These are phyloP conservation scores for Polymixis flavicincta DNA, from an alignment of 2,888 invertebrate species.

Conservation along the genomic window DNA sequence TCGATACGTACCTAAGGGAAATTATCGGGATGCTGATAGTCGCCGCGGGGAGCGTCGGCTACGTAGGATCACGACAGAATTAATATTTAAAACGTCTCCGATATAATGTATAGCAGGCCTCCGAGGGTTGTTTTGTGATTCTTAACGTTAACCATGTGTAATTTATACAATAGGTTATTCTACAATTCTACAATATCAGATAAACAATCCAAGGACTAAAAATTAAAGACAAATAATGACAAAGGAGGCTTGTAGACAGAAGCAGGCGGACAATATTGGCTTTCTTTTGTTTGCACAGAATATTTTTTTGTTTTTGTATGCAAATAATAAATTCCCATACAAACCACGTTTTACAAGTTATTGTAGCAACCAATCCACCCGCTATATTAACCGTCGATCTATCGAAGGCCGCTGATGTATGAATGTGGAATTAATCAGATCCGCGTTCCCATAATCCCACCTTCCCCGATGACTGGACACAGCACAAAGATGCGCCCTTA, in stretches of 20 bases:
- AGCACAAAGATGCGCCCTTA: conserved; percentile 67
- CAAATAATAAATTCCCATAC: background rate
- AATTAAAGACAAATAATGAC: conserved; percentile 26
- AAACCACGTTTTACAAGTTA: too few species aligned
- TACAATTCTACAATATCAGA: background rate
- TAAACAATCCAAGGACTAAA: conserved; percentile 11
- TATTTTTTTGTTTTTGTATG: conserved; percentile 1
- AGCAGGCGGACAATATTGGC: background rate
- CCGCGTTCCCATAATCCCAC: conserved; percentile 2
- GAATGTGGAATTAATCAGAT: background rate
- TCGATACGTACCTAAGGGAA: conserved; percentile 82
- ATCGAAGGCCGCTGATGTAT: background rate
- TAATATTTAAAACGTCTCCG: conserved; percentile 68
- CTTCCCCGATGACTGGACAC: conserved; percentile 64
- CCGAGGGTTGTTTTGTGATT: conserved; percentile 45
- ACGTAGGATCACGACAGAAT: conserved; percentile 52
- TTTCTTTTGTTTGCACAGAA: too few species aligned
- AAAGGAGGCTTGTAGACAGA: conserved; percentile 12
- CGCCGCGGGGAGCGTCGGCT: conserved; percentile 58
- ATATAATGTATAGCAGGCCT: conserved; percentile 51
- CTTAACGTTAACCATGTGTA: conserved; percentile 25
- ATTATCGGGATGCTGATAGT: conserved; percentile 77
- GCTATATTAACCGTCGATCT: background rate
- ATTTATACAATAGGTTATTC: conserved; percentile 22
- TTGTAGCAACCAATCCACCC: too few species aligned